Evolutionary conservation across 1,140 invertebrate genomes (phyloP).

Genomic region (Drosophila melanica): DNA sequence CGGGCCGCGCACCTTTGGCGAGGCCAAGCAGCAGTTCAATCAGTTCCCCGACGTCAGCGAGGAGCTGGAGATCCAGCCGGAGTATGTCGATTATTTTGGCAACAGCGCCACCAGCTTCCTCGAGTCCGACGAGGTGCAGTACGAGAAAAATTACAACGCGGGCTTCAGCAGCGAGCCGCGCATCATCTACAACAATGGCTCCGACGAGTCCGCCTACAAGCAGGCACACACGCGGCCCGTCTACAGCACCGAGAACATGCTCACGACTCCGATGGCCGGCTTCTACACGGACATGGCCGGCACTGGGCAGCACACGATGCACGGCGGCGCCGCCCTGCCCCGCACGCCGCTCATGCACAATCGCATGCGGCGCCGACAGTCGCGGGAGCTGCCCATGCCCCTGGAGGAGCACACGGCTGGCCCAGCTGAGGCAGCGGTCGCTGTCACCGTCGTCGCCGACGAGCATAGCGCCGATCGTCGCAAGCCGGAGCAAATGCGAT

Average conservation of each 20-base stretch:
- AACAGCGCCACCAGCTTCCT: constrained; percentile 76
- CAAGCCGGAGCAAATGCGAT: constrained; percentile 83
- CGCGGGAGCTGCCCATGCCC: constrained; percentile 70
- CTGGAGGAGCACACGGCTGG: constrained; percentile 62
- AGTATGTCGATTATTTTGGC: constrained; percentile 81
- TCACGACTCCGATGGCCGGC: constrained; percentile 29
- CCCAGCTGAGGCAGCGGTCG: background rate
- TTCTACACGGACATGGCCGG: constrained; percentile 56
- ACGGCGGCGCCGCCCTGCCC: constrained; percentile 58
- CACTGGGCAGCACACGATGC: constrained; percentile 18
- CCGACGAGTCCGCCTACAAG: constrained; percentile 66
- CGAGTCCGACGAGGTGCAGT: constrained; percentile 81
- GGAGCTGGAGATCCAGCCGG: constrained; percentile 65
- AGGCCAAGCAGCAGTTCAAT: constrained; percentile 82
- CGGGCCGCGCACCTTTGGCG: constrained; percentile 72
- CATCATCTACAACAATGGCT: constrained; percentile 81
- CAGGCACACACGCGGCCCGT: constrained; percentile 57
- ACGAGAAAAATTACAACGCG: constrained; percentile 78
- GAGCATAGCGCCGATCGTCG: constrained; percentile 44
- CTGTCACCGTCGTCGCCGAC: background rate
- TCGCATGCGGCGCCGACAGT: constrained; percentile 70
- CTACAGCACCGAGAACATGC: constrained; percentile 75
- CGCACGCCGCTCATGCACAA: constrained; percentile 80
- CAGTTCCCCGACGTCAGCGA: constrained; percentile 79
- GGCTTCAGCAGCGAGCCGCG: constrained; percentile 82